phyloP scores from a whole-genome alignment of 1,140 invertebrate species.

The Physella acuta region DNA sequence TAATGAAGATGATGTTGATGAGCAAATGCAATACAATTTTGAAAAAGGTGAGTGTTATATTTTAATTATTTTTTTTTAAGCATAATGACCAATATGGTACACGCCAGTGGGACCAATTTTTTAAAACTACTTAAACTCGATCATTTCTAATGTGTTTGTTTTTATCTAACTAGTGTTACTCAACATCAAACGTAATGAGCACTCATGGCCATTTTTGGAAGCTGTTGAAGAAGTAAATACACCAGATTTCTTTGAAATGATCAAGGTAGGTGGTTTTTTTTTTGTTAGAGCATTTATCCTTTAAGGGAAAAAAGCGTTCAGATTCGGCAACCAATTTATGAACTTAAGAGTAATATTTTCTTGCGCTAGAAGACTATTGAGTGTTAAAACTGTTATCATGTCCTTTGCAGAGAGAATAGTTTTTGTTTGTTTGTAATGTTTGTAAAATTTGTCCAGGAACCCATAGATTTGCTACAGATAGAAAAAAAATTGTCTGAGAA shows the following conservation, averaged over 20 bases:
- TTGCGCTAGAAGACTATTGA: too few species aligned
- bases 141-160: too few species aligned
- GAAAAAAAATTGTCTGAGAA: conserved; percentile 81
- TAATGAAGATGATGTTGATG: conserved; percentile 29
- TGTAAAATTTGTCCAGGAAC: conserved; percentile 67
- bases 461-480: conserved; percentile 86
- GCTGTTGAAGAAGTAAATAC: conserved; percentile 89
- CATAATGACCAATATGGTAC: too few species aligned
- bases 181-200: conserved; percentile 61
- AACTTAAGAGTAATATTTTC: too few species aligned
- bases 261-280: conserved; percentile 44
- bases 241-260: conserved; percentile 76
- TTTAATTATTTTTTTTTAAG: too few species aligned
- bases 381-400: too few species aligned
- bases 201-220: conserved; percentile 89
- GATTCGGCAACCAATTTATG: too few species aligned
- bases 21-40: conserved; percentile 35
- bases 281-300: conserved; percentile 70
- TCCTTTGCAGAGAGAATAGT: too few species aligned
- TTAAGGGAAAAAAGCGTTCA: too few species aligned
- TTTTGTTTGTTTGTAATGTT: too few species aligned
- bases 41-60: conserved; percentile 39
- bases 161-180: conserved; percentile 34
- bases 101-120: too few species aligned
- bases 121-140: too few species aligned